A percentile compares a stretch with the other conserved stretches of the same genome.
phyloP scores from a whole-genome alignment of 2,797 vertebrate genomes.

The Poecilia wingei region DNA sequence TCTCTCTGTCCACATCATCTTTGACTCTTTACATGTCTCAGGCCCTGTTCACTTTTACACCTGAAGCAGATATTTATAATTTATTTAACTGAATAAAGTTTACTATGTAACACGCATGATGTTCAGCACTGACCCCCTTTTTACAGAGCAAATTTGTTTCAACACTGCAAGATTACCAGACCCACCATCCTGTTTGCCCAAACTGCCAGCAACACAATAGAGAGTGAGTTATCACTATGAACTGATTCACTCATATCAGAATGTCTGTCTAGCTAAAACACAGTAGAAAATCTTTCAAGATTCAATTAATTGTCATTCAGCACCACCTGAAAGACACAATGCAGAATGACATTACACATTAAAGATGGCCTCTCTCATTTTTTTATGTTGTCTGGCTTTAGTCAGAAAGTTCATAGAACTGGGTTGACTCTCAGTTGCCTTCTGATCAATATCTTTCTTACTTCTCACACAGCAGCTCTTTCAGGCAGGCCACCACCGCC shows the following conservation, averaged over 20 bases:
- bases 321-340: neutral
- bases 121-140: neutral
- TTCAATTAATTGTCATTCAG: neutral
- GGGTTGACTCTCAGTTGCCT: conserved; percentile 25
- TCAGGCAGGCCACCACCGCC: conserved; percentile 27
- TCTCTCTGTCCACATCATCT: neutral
- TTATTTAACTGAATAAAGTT: neutral
- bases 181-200: neutral
- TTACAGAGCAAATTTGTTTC: neutral
- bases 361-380: conserved; percentile 6
- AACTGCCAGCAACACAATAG: neutral
- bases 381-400: conserved; percentile 16
- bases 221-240: conserved; percentile 13
- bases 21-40: neutral
- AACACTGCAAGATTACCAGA: neutral
- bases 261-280: conserved; percentile 35
- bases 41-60: neutral
- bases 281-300: conserved; percentile 36
- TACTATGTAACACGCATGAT: neutral
- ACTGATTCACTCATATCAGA: conserved; percentile 48
- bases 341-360: neutral
- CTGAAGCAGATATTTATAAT: neutral
- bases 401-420: conserved; percentile 35
- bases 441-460: conserved; percentile 62
- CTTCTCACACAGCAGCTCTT: conserved; percentile 41